These are phyloP conservation scores for Poecile atricapillus DNA, from an alignment of 2,113 vertebrate species.

Conservation along the genomic window DNA sequence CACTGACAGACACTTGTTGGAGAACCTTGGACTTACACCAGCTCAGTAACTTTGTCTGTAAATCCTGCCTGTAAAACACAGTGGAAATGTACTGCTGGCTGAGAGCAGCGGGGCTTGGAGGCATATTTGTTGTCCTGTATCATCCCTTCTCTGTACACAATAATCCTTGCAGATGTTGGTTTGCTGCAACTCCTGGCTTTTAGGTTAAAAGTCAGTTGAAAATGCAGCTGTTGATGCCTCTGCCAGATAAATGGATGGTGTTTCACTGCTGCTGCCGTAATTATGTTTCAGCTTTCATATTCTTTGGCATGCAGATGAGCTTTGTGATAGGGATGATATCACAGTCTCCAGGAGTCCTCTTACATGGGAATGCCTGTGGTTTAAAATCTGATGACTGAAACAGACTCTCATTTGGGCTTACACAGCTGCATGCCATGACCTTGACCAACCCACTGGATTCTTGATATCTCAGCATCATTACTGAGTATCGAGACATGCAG, in stretches of 20 bases:
- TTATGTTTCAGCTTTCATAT: background rate
- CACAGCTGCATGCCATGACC: background rate
- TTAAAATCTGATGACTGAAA: background rate
- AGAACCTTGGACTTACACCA: background rate
- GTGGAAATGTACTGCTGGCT: background rate
- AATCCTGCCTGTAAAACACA: background rate
- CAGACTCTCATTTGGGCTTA: background rate
- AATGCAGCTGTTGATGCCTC: background rate
- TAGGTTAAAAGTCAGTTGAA: background rate
- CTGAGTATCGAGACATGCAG: rapidly evolving
- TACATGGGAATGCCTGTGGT: background rate
- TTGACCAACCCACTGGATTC: background rate
- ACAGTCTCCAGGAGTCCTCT: background rate
- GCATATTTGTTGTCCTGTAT: background rate
- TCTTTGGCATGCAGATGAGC: background rate
- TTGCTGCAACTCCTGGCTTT: background rate
- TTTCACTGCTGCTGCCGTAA: background rate
- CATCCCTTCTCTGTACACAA: background rate
- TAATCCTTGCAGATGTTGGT: background rate
- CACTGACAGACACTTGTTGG: background rate
- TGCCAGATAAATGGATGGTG: background rate
- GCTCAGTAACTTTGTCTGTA: background rate
- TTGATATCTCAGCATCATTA: rapidly evolving
- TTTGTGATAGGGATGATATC: background rate
- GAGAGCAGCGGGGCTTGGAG: background rate